A percentile compares a stretch with the other conserved stretches of the same genome.
Conservation (phyloP, 37 sponge, comb jelly and placozoan genomes). For the Tethya wilhelma region DNA sequence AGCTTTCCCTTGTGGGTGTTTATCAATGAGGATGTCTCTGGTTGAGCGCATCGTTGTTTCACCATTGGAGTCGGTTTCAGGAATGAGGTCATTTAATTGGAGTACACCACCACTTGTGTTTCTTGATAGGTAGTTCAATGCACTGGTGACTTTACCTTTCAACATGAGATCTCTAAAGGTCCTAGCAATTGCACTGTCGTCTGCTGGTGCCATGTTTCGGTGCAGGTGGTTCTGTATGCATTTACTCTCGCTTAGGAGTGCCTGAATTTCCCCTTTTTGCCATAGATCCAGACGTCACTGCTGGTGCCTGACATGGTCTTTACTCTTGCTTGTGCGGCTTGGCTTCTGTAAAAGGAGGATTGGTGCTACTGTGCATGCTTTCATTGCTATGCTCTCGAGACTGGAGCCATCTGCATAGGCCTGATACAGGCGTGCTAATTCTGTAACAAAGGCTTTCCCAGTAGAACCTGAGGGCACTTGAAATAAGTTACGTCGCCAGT, state of each 20-base stretch:
- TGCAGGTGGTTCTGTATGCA: slow-evolving; percentile 16
- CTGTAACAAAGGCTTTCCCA: slow-evolving; percentile 33
- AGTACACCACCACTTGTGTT: slow-evolving; percentile 13
- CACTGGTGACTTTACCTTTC: slow-evolving; percentile 37
- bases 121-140: slow-evolving; percentile 31
- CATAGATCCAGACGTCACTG: slow-evolving; percentile 13
- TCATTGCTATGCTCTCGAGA: slow-evolving; percentile 23
- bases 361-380: slow-evolving; percentile 17
- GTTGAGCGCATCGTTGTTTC: background rate
- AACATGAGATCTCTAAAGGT: slow-evolving; percentile 20
- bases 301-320: slow-evolving; percentile 8
- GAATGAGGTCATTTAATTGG: slow-evolving; percentile 19
- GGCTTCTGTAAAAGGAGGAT: slow-evolving; percentile 37
- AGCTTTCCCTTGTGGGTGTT: slow-evolving; percentile 37
- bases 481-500: slow-evolving; percentile 1
- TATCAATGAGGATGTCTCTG: slow-evolving; percentile 31
- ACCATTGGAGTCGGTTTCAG: background rate
- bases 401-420: slow-evolving; percentile 22
- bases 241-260: slow-evolving; percentile 12
- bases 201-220: background rate
- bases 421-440: slow-evolving; percentile 11
- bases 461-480: slow-evolving; percentile 10
- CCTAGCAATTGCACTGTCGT: background rate
- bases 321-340: background rate
- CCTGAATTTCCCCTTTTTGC: slow-evolving; percentile 4